Base-by-base conservation (phyloP, 2,888 invertebrate genomes). In the Cyclophora albipunctata region DNA sequence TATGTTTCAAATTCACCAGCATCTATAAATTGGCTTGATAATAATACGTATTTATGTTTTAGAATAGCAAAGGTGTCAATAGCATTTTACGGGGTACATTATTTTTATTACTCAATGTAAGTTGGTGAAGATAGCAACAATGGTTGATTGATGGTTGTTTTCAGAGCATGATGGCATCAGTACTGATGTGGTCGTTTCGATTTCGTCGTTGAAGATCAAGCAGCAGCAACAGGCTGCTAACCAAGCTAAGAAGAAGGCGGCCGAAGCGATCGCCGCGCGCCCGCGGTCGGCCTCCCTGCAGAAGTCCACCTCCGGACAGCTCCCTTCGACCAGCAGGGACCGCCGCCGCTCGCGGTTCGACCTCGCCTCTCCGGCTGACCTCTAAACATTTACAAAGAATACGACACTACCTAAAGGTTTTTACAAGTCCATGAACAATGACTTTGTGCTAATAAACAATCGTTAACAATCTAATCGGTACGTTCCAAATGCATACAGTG, bases 191-290 rank as follows among this genome's bases (percentile, higher is more conserved):
- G 86, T 87, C 50, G 69, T 87, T 49, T 86, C 86, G 6, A 86
- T 86, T 42, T 87, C 86, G 40, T 78, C 85, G 34, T 57, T 86
- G 52, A 89, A 89, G 64, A 87, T 87, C 58, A 89, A 89, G 69
- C 85, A 89, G 59, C 86, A 61, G 49, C 59, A 87, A n/a, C 87
- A 86, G 4, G 77, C 75, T 4, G 88, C 88, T 48, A 87, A 81
- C 63, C 87, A 86, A 60, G 86, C 79, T 46, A 89, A 89, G 69
- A 82, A 85, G 41, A 86, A 83, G 59, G 79, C 86, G 7, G 87
- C 85, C 52, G 71, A 53, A 40, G 54, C 80, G n/a, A 71, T 54
- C 34, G 56, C 80, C n/a, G 71, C 81, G 1, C 72, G 81, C 4
- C 78, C 87, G 33, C 72, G 88, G 7, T 83, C 89, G 3, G 71